Conservation (phyloP, 2,797 vertebrate species). For the Thaleichthys pacificus region DNA sequence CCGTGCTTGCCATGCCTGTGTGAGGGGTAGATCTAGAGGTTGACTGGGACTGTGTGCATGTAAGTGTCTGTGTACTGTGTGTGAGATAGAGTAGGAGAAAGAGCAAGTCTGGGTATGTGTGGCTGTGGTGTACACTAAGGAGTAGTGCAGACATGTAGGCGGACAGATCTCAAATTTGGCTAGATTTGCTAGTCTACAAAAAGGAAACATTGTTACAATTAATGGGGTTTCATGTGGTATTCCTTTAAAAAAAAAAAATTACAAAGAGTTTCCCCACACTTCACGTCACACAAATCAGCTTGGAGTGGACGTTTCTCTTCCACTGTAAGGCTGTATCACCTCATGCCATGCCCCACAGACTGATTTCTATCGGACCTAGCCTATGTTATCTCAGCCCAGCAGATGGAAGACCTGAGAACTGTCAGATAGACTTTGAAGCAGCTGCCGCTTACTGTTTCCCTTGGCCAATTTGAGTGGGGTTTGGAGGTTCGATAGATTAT, state of each 20-base stretch:
- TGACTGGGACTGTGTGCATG: conserved; percentile 25
- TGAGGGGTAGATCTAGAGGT: conserved; percentile 4
- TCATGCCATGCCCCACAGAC: not conserved
- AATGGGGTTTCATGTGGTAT: too few species aligned
- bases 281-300: too few species aligned
- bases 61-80: not conserved
- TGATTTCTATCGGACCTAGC: not conserved
- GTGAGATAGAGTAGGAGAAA: not conserved
- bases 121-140: not conserved
- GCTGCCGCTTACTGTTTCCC: conserved; percentile 21
- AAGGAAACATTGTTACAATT: too few species aligned
- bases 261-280: too few species aligned
- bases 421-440: conserved; percentile 12
- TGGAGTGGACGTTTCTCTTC: too few species aligned
- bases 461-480: conserved; percentile 1
- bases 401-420: conserved; percentile 19
- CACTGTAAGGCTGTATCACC: not conserved
- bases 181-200: too few species aligned
- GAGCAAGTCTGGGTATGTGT: not conserved
- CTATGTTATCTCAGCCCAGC: conserved; percentile 4
- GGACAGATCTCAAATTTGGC: too few species aligned
- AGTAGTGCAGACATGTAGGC: not conserved
- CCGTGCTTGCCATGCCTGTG: conserved; percentile 5
- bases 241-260: too few species aligned
- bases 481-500: conserved; percentile 2